These are phyloP conservation scores for Lamellibrachia columna DNA, from an alignment of 2,888 invertebrate genomes.

Conservation along the genomic window DNA sequence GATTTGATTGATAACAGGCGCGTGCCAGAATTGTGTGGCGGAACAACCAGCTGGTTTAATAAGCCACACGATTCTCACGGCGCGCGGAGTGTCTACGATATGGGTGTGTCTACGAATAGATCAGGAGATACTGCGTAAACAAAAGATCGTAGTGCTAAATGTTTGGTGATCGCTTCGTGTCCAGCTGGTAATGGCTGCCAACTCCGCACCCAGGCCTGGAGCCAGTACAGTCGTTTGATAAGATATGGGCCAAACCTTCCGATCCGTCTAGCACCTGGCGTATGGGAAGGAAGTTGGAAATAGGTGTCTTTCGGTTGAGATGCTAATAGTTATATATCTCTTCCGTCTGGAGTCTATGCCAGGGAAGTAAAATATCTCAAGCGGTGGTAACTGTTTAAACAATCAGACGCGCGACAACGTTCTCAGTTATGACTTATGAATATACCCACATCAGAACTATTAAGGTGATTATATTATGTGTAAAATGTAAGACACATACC, in stretches of 20 bases:
- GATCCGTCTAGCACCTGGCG: background rate
- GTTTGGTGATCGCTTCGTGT: background rate
- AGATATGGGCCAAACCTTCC: background rate
- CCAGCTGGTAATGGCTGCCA: background rate
- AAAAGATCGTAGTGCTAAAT: background rate
- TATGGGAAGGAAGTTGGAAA: background rate
- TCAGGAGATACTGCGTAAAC: background rate
- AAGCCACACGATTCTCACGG: background rate
- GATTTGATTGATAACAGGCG: constrained; percentile 5
- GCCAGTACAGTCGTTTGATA: background rate
- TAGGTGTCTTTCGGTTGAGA: background rate
- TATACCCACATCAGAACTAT: too few relatives aligned
- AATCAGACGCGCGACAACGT: too few relatives aligned
- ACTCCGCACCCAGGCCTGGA: background rate
- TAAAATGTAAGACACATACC: too few relatives aligned
- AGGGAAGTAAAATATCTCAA: background rate
- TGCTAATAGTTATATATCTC: background rate
- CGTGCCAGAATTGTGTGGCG: background rate
- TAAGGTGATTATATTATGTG: too few relatives aligned
- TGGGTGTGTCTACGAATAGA: background rate
- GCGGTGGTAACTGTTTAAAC: background rate
- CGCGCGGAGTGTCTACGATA: background rate
- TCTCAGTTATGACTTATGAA: too few relatives aligned
- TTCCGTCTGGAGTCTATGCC: background rate
- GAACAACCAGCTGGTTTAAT: background rate